Evolutionary conservation across 2,113 vertebrate species (phyloP), one percentile per base, ranked within the genome.

Genomic region (Corydoras sp.): DNA sequence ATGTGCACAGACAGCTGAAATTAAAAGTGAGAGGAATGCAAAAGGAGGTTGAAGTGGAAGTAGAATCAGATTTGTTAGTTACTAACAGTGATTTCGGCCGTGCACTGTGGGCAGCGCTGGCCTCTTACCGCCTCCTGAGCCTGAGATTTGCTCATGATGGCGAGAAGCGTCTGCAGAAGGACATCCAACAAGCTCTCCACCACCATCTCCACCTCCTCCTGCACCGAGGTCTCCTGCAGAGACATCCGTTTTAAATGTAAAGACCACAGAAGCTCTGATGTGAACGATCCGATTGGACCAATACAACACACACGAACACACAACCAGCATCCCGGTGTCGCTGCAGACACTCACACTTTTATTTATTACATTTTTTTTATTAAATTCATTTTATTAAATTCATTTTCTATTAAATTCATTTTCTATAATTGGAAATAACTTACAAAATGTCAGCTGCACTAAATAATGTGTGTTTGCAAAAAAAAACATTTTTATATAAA

Each of bases 61-160:
- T 86, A 85, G 71, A 93, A 94, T 89, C 83, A 88, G 90, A 92
- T 91, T 74, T 92, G 95, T 98, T 98, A 95, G 94, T 95, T 97
- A 98, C 95, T 98, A 97, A 99, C 96, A 91, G 96, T 96, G 94
- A 97, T 99, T 91, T 99, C 96, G 78, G 96, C 96, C 92, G 96
- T 98, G 93, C 96, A 99, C 93, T 99, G 96, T 83, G 95, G 96
- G 91, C 96, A 99, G 88, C 95, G 95, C 88, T 98, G 96, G 88
- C 95, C 95, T 91, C 96, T 98, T 98, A 97, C 95, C 95, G 94
- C 95, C 95, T 98, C 97, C 93, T 95, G 94, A 87, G 93, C 92
- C 75, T 98, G 97, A 67, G 93, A 95, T 91, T 94, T 98, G 93
- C 95, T 98, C 95, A 98, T 97, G 87, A 99, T 97, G 76, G 95